Base-by-base conservation (phyloP, 2,888 invertebrate species). In the Tiphia femorata region DNA sequence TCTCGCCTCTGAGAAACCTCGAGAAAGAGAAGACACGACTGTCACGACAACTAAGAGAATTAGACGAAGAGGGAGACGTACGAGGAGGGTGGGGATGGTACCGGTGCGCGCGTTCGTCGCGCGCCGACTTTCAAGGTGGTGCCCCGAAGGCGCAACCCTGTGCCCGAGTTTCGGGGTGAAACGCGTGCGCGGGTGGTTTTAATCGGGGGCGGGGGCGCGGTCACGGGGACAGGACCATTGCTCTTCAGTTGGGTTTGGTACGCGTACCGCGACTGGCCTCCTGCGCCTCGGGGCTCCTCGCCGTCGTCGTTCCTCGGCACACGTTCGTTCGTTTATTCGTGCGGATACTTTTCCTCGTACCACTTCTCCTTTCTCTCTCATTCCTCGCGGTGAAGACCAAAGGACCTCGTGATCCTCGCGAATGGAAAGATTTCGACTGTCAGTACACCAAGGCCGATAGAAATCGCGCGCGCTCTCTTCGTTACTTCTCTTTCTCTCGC, bases 211-310 rank as follows among this genome's bases (percentile, higher is more conserved):
- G 75, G 74, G 74, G 80, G 78, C 72, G 79, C 80, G 80, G 80
- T 68, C 79, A 68, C 67, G 69, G 70, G 66, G 65, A 74, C 64
- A 73, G 71, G 65, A 76, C 66, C 72, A 67, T 73, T 70, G 74
- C 67, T 64, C 60, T 72, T 75, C 77, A 80, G 80, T 80, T 78
- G 79, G 79, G 79, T 77, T 80, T 80, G 77, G 78, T 79, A 71
- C 79, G 80, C 79, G 79, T 69, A 64, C 68, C 75, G 77, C 72
- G 77, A 66, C 68, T 71, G 73, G 63, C 65, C 70, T 62, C 57
- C 49, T 38, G 47, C 58, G 14, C 8, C 27, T 21, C 14, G 62
- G 38, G 52, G 47, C 42, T 42, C 42, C 27, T 37, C 49, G 8
- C 25, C 25, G 25, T 6, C 25, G 21, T n/a, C 27, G 30, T 27